Percentiles rank a stretch among this genome's conserved stretches.
Conservation (phyloP, 1,140 invertebrate genomes). For the Latrodectus geometricus region DNA sequence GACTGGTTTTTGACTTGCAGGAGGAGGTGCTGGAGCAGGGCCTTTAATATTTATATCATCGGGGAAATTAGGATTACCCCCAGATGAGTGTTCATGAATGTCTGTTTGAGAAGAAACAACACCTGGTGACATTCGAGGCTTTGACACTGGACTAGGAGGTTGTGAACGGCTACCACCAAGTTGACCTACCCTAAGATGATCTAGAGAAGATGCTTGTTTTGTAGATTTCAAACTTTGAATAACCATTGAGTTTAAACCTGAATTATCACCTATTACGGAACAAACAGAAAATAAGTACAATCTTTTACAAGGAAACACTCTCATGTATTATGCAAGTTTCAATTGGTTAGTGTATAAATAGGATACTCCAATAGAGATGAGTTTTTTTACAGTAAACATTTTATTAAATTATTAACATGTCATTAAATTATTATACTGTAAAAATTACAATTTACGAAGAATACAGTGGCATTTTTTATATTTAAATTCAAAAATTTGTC, state of each 20-base stretch:
- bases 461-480: no score
- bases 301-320: no score
- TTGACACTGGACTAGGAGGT: slow-evolving; percentile 58
- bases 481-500: no score
- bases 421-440: no score
- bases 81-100: background rate
- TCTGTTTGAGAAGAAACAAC: slow-evolving; percentile 3
- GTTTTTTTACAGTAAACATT: no score
- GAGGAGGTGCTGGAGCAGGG: slow-evolving; percentile 46
- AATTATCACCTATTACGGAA: slow-evolving; percentile 11
- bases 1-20: slow-evolving; percentile 45
- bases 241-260: background rate
- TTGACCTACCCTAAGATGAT: slow-evolving; percentile 42
- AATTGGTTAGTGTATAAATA: no score
- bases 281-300: background rate
- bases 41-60: slow-evolving; percentile 54
- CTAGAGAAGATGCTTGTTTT: slow-evolving; percentile 31
- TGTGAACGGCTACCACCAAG: slow-evolving; percentile 50
- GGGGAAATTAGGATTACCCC: slow-evolving; percentile 46
- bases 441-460: no score
- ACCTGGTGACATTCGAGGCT: slow-evolving; percentile 36
- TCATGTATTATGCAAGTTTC: no score
- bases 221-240: slow-evolving; percentile 47
- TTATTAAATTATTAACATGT: no score
- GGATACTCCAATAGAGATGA: no score